phyloP scores from a whole-genome alignment of 1,140 invertebrate genomes.

The Tribolium madens region DNA sequence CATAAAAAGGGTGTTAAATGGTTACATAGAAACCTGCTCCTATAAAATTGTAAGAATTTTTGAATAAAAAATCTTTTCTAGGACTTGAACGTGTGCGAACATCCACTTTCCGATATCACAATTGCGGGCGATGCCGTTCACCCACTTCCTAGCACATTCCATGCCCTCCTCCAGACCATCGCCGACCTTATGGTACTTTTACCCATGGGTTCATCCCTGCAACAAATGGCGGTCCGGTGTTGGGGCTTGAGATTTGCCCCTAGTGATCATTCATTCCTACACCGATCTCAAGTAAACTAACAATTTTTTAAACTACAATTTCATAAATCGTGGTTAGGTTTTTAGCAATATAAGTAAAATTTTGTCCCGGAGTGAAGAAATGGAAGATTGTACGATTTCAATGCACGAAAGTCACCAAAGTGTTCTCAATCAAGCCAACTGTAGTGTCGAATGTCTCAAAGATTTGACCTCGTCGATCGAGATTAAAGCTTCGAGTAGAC shows the following conservation, averaged over 20 bases:
- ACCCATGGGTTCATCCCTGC: conserved; percentile 86
- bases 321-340: conserved; percentile 76
- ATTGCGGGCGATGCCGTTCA: conserved; percentile 85
- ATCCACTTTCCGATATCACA: conserved; percentile 84
- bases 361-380: conserved; percentile 90
- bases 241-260: conserved; percentile 92
- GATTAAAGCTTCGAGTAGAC: conserved; percentile 90
- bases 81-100: conserved; percentile 76
- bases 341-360: conserved; percentile 98
- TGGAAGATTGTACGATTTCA: conserved; percentile 71
- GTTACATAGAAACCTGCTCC: no score
- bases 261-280: conserved; percentile 93
- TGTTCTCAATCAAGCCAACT: conserved; percentile 65
- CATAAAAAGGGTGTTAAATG: no score
- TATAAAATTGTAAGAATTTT: no score
- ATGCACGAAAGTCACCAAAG: conserved; percentile 75
- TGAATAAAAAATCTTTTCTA: no score
- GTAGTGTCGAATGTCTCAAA: conserved; percentile 74
- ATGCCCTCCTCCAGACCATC: conserved; percentile 90
- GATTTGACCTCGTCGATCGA: conserved; percentile 83
- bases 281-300: conserved; percentile 71
- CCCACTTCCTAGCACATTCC: conserved; percentile 85
- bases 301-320: neutral
- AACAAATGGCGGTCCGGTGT: conserved; percentile 93
- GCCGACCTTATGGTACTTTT: conserved; percentile 93